Conservation (phyloP, 2,888 invertebrate species). For the Agonopterix subpropinquella region DNA sequence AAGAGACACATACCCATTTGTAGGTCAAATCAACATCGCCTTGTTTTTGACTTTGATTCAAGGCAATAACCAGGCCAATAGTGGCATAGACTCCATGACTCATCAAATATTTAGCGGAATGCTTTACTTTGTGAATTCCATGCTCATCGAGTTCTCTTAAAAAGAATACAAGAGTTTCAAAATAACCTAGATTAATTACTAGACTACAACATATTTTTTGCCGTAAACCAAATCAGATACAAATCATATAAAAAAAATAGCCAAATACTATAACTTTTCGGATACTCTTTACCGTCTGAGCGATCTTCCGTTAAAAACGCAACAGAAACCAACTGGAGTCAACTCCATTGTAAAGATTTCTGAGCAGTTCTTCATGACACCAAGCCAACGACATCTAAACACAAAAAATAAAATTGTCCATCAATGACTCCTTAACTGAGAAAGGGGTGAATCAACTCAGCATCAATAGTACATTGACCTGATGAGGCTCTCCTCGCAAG, state of each 20-base stretch:
- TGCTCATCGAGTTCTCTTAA: no score
- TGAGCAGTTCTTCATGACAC: conserved; percentile 39
- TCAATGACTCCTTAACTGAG: no score
- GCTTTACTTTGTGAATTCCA: no score
- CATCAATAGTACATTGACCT: conserved; percentile 6
- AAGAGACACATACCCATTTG: conserved; percentile 41
- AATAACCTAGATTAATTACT: no score
- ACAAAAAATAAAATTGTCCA: not conserved
- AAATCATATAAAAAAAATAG: no score
- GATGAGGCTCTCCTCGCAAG: conserved; percentile 42
- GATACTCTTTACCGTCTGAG: conserved; percentile 26
- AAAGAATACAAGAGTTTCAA: no score
- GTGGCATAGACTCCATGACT: conserved; percentile 20
- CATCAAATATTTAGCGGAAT: no score
- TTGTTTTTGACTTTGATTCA: conserved; percentile 36
- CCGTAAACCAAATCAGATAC: no score
- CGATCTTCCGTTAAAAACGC: conserved; percentile 67
- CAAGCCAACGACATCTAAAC: not conserved
- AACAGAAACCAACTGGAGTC: conserved; percentile 74
- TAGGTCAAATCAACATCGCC: conserved; percentile 37
- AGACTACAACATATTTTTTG: no score
- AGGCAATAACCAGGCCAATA: conserved; percentile 32
- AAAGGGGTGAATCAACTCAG: no score
- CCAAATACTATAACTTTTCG: no score
- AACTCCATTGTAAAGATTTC: conserved; percentile 61